Evolutionary conservation across 2,888 invertebrate species (phyloP).

Genomic region (Tetrapedia diversipes): DNA sequence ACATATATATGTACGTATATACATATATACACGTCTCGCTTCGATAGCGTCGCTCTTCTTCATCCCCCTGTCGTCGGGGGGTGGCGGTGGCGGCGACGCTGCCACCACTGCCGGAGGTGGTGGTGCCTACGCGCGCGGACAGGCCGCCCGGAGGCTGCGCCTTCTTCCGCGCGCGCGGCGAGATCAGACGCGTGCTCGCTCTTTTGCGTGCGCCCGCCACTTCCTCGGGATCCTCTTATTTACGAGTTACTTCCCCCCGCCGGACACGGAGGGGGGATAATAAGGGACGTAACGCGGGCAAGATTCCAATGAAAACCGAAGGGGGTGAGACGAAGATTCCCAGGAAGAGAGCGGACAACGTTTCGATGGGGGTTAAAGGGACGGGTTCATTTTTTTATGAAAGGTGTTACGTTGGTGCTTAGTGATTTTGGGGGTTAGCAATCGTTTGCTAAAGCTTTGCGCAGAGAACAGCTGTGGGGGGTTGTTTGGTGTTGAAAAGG

Average conservation of each 20-base stretch:
- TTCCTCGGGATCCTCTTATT: constrained; percentile 31
- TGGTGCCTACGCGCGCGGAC: constrained; percentile 22
- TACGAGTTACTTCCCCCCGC: constrained; percentile 10
- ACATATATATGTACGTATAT: constrained; percentile 68
- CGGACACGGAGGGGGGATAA: not conserved
- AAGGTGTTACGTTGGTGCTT: too few relatives aligned
- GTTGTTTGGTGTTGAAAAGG: too few relatives aligned
- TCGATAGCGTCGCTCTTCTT: constrained; percentile 72
- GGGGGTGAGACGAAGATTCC: too few relatives aligned
- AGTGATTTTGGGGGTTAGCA: too few relatives aligned
- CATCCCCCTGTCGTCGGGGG: constrained; percentile 73
- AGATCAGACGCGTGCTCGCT: constrained; percentile 27
- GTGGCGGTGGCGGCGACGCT: constrained; percentile 48
- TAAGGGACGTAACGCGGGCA: too few relatives aligned
- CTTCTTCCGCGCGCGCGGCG: constrained; percentile 61
- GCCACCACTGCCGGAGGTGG: constrained; percentile 18
- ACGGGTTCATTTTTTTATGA: too few relatives aligned
- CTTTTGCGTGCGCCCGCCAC: constrained; percentile 16
- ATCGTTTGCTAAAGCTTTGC: too few relatives aligned
- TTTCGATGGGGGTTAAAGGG: not conserved
- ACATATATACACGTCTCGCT: constrained; percentile 72
- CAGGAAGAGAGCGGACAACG: not conserved
- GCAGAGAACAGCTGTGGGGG: too few relatives aligned
- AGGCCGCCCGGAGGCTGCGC: constrained; percentile 70
- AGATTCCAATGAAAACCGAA: not conserved